These are phyloP conservation scores for Tichodroma muraria DNA, from an alignment of 2,113 vertebrate species.

Conservation along the genomic window DNA sequence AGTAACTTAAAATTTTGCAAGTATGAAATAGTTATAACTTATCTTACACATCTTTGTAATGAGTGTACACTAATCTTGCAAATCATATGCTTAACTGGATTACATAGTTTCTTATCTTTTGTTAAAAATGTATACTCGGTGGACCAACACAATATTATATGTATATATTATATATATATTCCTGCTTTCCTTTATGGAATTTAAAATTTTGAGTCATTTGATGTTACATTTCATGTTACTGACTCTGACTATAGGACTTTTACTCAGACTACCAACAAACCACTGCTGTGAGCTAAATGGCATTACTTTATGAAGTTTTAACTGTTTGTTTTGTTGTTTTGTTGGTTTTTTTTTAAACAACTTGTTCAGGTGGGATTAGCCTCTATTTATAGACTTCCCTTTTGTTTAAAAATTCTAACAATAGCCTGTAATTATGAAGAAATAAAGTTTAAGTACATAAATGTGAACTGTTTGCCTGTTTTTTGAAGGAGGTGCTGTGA, in stretches of 20 bases:
- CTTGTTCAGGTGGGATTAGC: conserved; percentile 59
- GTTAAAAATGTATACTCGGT: conserved; percentile 72
- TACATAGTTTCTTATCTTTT: conserved; percentile 71
- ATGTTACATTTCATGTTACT: conserved; percentile 66
- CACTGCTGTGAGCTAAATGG: conserved; percentile 70
- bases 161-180: conserved; percentile 76
- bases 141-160: conserved; percentile 77
- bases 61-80: conserved; percentile 70
- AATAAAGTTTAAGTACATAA: conserved; percentile 77
- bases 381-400: conserved; percentile 73
- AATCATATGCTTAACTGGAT: conserved; percentile 72
- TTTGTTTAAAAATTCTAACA: conserved; percentile 82
- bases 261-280: conserved; percentile 66
- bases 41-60: conserved; percentile 68
- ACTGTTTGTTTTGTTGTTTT: conserved; percentile 54
- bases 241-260: conserved; percentile 64
- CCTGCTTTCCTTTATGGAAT: conserved; percentile 63
- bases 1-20: conserved; percentile 63
- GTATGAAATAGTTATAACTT: conserved; percentile 69
- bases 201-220: conserved; percentile 66
- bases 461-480: background rate
- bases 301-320: conserved; percentile 75
- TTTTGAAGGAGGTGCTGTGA: background rate
- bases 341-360: background rate
- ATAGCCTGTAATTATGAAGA: conserved; percentile 83